phyloP scores from a whole-genome alignment of 1,140 invertebrate genomes.

The Hycleus cichorii region DNA sequence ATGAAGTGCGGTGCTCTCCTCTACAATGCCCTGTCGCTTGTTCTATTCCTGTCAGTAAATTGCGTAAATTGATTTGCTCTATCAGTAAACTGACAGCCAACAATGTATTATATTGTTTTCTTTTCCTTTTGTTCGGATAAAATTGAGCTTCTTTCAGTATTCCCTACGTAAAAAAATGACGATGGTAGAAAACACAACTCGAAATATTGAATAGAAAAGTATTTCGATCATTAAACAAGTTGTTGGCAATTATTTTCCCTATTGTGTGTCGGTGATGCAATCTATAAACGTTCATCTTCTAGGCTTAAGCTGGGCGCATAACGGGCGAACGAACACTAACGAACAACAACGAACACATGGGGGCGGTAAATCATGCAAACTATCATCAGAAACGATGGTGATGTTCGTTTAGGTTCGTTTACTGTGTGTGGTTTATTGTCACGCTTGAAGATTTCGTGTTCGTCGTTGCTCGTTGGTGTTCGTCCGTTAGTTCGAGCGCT shows the following conservation, averaged over 20 bases:
- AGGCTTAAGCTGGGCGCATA: too few species aligned
- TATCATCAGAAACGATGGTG: too few species aligned
- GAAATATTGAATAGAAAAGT: slow-evolving; percentile 16
- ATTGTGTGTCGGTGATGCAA: neutral
- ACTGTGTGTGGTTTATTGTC: too few species aligned
- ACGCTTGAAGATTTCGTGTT: too few species aligned
- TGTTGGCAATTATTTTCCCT: slow-evolving; percentile 24
- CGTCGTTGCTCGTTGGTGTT: too few species aligned
- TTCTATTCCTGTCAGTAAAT: slow-evolving; percentile 21
- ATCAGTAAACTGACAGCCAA: slow-evolving; percentile 28
- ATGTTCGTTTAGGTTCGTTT: too few species aligned
- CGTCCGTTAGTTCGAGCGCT: too few species aligned
- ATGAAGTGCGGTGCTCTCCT: neutral
- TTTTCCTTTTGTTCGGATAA: slow-evolving; percentile 24
- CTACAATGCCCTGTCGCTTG: neutral
- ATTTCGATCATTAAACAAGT: slow-evolving; percentile 25
- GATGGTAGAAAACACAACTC: neutral
- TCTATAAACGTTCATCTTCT: too few species aligned
- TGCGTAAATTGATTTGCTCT: slow-evolving; percentile 29
- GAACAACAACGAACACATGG: too few species aligned
- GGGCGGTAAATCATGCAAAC: too few species aligned
- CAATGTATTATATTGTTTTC: slow-evolving; percentile 33
- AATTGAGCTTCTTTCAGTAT: slow-evolving; percentile 24
- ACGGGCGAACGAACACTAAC: too few species aligned
- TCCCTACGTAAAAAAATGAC: too few species aligned